Evolutionary conservation across 1,140 invertebrate species (phyloP).

Genomic region (Saccostrea echinata): DNA sequence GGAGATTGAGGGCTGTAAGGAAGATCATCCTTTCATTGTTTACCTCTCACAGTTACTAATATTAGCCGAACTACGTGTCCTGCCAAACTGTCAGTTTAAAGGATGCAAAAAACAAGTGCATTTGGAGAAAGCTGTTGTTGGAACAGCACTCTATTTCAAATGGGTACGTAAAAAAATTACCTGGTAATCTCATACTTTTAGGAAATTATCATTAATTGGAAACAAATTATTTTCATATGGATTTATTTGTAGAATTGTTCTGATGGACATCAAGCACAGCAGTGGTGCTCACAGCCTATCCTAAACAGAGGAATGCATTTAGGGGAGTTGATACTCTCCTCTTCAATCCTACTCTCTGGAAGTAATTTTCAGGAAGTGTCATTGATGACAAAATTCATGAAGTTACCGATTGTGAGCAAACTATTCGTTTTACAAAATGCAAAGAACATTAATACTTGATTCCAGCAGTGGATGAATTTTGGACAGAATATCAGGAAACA

Average conservation of each 20-base stretch:
- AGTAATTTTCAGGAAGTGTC: conserved; percentile 36
- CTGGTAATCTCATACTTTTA: background rate
- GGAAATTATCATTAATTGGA: background rate
- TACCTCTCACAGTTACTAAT: background rate
- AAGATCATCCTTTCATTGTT: conserved; percentile 4
- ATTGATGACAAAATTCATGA: conserved; percentile 22
- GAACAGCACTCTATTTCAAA: background rate
- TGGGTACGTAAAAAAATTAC: background rate
- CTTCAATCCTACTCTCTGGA: conserved; percentile 28
- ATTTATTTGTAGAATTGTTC: conserved; percentile 20
- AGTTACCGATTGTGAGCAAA: background rate
- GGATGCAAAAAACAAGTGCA: no score
- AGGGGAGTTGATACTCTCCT: conserved; percentile 29
- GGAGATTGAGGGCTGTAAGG: no score
- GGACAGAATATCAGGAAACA: conserved; percentile 20
- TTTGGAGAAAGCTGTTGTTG: no score
- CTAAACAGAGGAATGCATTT: no score
- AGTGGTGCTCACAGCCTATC: no score
- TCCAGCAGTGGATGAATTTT: no score
- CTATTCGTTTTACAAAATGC: conserved; percentile 42
- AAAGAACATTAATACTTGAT: conserved; percentile 44
- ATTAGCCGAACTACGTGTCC: background rate
- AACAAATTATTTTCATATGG: background rate
- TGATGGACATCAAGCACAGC: conserved; percentile 26
- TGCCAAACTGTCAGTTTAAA: no score